Base-by-base conservation (phyloP, 2,113 vertebrate species). In the Coptodon bakossiorum region DNA sequence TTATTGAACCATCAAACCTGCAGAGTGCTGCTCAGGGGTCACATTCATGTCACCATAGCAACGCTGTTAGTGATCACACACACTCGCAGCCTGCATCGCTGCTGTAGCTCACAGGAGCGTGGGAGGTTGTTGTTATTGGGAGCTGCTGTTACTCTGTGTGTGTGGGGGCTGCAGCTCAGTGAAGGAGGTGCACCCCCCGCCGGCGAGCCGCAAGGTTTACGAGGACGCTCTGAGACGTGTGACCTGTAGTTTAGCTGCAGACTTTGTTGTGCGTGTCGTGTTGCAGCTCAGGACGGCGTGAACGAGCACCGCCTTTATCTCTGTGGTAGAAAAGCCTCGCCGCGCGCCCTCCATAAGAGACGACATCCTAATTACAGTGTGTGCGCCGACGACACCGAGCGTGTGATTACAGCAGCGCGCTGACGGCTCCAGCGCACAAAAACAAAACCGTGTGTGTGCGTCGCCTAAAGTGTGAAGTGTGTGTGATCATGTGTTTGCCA, bases 291-390 rank as follows among this genome's bases (percentile, higher is more conserved):
- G 36, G 48, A 80, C 79, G 2, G 24, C 14, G 6, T 29, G 8
- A n/a, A 7, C 34, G 4, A 56, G 27, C 24, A 10, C 48, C 3
- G 24, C 76, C 63, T 81, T n/a, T 40, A 31, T 86, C 76, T 84
- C 24, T 10, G 19, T 29, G 54, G 7, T 66, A 5, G 24, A 71
- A 76, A 63, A 27, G 29, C 45, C 52, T 71, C 52, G 17, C 78
- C 38, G 27, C 17, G 17, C 12, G 3, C 48, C 84, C 40, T 59
- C n/a, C 81, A 45, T 17, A 50, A 53, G 76, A 84, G 66, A 73
- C 40, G 9, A 29, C 48, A 19, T 43, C 68, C 78, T 88, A 80
- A 90, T 87, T 83, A 90, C 81, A 83, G 76, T 4, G 78, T 80
- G 76, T 56, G n/a, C 14, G 52, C 22, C 40, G 38, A 16, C 34